Evolutionary conservation across 2,797 vertebrate genomes (phyloP).

Genomic region (Spinus pinus): DNA sequence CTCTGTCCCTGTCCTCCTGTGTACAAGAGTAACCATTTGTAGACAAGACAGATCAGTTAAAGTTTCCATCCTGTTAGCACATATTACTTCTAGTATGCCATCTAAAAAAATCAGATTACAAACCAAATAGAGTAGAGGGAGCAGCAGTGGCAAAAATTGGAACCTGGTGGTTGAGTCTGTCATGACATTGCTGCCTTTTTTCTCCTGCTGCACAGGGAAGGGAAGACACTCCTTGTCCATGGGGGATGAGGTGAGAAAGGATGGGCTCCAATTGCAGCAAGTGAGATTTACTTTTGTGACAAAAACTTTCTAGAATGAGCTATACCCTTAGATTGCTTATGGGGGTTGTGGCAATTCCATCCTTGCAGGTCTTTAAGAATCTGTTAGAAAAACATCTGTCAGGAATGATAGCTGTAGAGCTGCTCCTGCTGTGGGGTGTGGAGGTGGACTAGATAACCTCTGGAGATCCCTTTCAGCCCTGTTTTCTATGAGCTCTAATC

Average conservation of each 20-base stretch:
- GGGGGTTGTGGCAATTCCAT: neutral
- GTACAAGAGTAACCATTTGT: neutral
- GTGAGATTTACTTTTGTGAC: neutral
- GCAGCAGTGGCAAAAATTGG: neutral
- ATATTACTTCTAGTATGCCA: neutral
- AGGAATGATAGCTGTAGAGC: neutral
- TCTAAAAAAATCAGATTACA: neutral
- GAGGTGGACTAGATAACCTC: constrained; percentile 2
- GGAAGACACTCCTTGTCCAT: neutral
- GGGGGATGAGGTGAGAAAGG: neutral
- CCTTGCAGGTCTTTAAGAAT: neutral
- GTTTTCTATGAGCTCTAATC: constrained; percentile 10
- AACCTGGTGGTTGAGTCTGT: fast-evolving
- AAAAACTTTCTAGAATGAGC: neutral
- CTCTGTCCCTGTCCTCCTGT: neutral
- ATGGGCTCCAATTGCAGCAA: neutral
- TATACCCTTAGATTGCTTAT: neutral
- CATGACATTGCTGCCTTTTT: neutral
- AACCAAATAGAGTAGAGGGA: neutral
- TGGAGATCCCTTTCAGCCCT: neutral
- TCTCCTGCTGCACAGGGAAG: neutral
- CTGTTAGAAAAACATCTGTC: constrained; percentile 17
- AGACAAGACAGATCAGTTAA: neutral
- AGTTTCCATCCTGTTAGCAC: neutral
- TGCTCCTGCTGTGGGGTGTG: neutral